Conservation (phyloP, 2,113 vertebrate species). For the Plestiodon gilberti region DNA sequence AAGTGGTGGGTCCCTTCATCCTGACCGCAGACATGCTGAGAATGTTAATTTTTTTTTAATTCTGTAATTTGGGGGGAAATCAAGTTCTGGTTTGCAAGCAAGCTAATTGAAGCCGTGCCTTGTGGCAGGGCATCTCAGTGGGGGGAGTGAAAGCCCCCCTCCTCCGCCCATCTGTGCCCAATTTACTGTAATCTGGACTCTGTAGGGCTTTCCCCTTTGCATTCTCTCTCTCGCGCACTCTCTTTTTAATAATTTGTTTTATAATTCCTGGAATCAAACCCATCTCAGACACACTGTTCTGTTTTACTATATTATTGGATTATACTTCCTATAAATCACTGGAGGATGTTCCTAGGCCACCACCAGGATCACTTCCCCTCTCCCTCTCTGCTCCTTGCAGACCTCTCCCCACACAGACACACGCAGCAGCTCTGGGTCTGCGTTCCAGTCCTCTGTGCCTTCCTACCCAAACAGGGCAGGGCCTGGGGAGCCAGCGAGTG, state of each 20-base stretch:
- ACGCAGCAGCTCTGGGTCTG: too few species aligned
- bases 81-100: slow-evolving; percentile 73
- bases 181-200: slow-evolving; percentile 88
- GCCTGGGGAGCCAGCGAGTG: slow-evolving; percentile 90
- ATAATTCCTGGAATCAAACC: slow-evolving; percentile 97
- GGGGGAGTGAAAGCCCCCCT: slow-evolving; percentile 65
- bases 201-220: slow-evolving; percentile 51
- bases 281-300: slow-evolving; percentile 88
- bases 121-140: slow-evolving; percentile 75
- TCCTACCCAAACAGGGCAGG: slow-evolving; percentile 68
- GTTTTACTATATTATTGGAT: slow-evolving; percentile 99
- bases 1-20: slow-evolving; percentile 63
- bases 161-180: slow-evolving; percentile 92
- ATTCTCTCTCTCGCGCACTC: slow-evolving; percentile 68
- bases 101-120: slow-evolving; percentile 78
- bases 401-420: neutral
- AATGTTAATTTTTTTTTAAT: slow-evolving; percentile 78
- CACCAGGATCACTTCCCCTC: slow-evolving; percentile 87
- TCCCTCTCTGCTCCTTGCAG: slow-evolving; percentile 63
- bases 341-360: slow-evolving; percentile 90
- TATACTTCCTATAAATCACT: slow-evolving; percentile 99
- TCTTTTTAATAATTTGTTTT: slow-evolving; percentile 91
- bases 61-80: slow-evolving; percentile 73
- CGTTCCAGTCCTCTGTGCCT: neutral
- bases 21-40: slow-evolving; percentile 69